Conservation (phyloP, 1,140 invertebrate genomes). For the Atta cephalotes region DNA sequence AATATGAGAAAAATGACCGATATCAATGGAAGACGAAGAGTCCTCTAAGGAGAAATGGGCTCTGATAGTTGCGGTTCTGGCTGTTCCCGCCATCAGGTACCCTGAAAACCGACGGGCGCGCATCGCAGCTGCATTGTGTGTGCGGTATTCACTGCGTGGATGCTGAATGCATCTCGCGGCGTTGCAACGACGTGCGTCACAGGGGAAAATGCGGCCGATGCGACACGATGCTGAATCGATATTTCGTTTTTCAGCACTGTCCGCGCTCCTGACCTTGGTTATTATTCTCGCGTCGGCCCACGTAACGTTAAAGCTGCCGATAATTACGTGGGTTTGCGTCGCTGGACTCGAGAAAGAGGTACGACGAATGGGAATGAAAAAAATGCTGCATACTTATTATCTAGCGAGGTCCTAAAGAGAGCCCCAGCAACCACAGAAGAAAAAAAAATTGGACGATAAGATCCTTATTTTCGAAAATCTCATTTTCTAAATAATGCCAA, state of each 20-base stretch:
- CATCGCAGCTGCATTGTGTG: slow-evolving; percentile 13
- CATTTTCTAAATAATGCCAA: not conserved
- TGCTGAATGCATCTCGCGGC: slow-evolving; percentile 56
- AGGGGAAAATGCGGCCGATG: slow-evolving; percentile 57
- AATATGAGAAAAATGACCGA: not conserved
- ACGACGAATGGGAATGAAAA: slow-evolving; percentile 33
- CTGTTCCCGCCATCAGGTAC: not conserved
- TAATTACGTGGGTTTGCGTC: slow-evolving; percentile 57
- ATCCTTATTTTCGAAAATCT: not conserved
- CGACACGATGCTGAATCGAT: slow-evolving; percentile 57
- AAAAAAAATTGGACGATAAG: too few relatives aligned
- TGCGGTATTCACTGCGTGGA: slow-evolving; percentile 21
- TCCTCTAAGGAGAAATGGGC: not conserved
- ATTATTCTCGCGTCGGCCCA: slow-evolving; percentile 63
- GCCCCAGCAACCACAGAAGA: not conserved
- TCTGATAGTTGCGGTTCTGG: not conserved
- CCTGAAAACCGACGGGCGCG: not conserved
- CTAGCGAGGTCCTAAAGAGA: not conserved
- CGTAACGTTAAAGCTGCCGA: slow-evolving; percentile 60
- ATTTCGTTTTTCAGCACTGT: slow-evolving; percentile 64
- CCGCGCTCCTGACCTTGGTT: slow-evolving; percentile 59
- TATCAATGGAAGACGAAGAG: too few relatives aligned
- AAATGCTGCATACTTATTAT: not conserved
- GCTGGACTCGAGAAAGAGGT: slow-evolving; percentile 21
- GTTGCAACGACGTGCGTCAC: slow-evolving; percentile 56